Base-by-base conservation (phyloP, 2,113 vertebrate genomes). In the Chaetura pelagica region DNA sequence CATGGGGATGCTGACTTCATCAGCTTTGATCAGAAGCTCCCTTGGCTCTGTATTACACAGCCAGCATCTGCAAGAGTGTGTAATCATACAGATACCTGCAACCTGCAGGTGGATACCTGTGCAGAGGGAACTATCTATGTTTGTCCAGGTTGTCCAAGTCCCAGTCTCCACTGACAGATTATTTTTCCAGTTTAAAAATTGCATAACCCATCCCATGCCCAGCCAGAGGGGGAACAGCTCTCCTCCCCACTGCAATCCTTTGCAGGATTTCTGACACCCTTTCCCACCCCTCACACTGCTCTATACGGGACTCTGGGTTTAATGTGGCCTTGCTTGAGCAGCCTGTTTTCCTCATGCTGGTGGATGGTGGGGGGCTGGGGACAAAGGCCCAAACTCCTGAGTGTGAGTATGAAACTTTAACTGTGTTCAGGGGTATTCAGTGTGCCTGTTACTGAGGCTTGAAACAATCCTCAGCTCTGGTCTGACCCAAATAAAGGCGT, bases 331-430 rank as follows among this genome's bases (percentile, higher is more conserved):
- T 89, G 71, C 46, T 57, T 30, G 13, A 44, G 5, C 61, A 49
- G 58, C 32, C 29, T 38, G 15, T 30, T 87, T 83, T 57, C 18
- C 30, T 87, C 54, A 2, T 30, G 44, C 29, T 26, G 55, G 23
- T 35, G 55, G 13, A 14, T 71, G 72, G 32, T 0, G 12, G 48
- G 44, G 32, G 16, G 8, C 48, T 42, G 35, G 32, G 34, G 38
- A 29, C 1, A 3, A 75, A 17, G 4, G 17, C 21, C 55, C 44
- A 21, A 79, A 13, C 40, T 82, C 67, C 64, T 7, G 18, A 52
- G 52, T 8, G 48, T 32, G 61, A 51, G 40, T 0, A 0, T 26
- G 21, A 42, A 48, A 38, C 15, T 30, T 46, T 2, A 32, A 48
- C 48, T 29, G 30, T 29, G 54, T 15, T 55, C 57, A 46, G 63